These are phyloP conservation scores for Sinocyclocheilus grahami DNA, from an alignment of 2,113 vertebrate genomes.

Conservation along the genomic window DNA sequence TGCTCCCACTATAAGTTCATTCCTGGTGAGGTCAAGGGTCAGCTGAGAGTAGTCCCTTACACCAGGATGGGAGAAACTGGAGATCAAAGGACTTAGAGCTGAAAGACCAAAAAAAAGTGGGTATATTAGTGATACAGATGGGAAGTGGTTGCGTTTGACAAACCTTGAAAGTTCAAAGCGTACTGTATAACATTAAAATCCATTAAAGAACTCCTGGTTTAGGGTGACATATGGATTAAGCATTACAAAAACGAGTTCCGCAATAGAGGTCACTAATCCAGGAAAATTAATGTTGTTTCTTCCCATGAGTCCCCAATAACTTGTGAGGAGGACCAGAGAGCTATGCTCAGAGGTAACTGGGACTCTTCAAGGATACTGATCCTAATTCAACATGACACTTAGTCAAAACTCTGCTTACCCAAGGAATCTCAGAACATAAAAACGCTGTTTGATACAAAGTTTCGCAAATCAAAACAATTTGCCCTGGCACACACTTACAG, in stretches of 20 bases:
- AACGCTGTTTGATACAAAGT: conserved; percentile 57
- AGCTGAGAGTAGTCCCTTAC: conserved; percentile 94
- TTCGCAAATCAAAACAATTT: conserved; percentile 65
- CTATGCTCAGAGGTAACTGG: conserved; percentile 59
- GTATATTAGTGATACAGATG: neutral
- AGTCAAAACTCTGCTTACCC: conserved; percentile 62
- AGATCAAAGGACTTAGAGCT: conserved; percentile 94
- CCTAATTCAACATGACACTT: conserved; percentile 65
- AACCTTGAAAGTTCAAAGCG: neutral
- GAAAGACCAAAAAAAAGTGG: conserved; percentile 46
- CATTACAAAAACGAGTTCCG: neutral
- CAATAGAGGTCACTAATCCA: conserved; percentile 26
- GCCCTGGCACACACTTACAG: conserved; percentile 51
- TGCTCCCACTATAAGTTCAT: conserved; percentile 97
- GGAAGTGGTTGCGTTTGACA: neutral
- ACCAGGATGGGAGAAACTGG: conserved; percentile 86
- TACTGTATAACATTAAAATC: neutral
- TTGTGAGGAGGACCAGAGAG: conserved; percentile 49
- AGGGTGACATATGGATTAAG: neutral
- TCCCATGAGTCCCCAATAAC: conserved; percentile 4
- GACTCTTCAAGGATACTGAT: conserved; percentile 57
- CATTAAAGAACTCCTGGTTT: neutral
- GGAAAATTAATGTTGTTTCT: neutral
- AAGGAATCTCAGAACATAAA: conserved; percentile 45
- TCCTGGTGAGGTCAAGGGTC: conserved; percentile 91